These are phyloP conservation scores for Rhyacophila evoluta DNA, from an alignment of 2,888 invertebrate species.

Conservation along the genomic window DNA sequence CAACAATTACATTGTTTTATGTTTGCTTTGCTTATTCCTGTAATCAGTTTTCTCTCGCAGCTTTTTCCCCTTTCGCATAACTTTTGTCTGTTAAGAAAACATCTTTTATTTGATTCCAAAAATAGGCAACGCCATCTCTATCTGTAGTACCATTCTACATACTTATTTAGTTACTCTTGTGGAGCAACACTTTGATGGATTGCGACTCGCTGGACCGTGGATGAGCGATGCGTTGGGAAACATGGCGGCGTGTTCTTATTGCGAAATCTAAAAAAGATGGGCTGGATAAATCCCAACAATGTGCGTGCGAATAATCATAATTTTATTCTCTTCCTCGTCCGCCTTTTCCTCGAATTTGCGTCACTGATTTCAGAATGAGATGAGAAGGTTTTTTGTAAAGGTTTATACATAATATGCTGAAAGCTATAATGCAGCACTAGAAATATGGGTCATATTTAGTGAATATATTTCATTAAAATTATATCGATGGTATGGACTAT, in stretches of 20 bases:
- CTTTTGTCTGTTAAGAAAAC: background rate
- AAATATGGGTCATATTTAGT: too few species aligned
- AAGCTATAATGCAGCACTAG: too few species aligned
- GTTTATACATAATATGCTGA: too few species aligned
- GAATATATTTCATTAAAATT: too few species aligned
- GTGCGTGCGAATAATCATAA: conserved; percentile 19
- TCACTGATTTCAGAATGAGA: background rate
- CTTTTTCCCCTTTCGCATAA: background rate
- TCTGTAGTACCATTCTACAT: background rate
- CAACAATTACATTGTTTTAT: too few species aligned
- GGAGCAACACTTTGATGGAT: conserved; percentile 8
- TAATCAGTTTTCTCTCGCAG: background rate
- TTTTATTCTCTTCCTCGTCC: background rate
- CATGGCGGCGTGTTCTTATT: background rate
- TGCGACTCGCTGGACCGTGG: background rate
- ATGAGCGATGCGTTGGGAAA: conserved; percentile 10
- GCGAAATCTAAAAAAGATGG: background rate
- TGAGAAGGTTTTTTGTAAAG: too few species aligned
- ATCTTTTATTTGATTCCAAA: conserved; percentile 8
- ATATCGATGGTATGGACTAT: too few species aligned
- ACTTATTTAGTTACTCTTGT: background rate
- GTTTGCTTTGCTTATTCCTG: background rate
- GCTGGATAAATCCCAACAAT: background rate
- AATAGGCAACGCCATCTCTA: background rate
- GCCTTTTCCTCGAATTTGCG: background rate